Base-by-base conservation (phyloP, 1,140 invertebrate genomes). In the Leptinotarsa lineolata region DNA sequence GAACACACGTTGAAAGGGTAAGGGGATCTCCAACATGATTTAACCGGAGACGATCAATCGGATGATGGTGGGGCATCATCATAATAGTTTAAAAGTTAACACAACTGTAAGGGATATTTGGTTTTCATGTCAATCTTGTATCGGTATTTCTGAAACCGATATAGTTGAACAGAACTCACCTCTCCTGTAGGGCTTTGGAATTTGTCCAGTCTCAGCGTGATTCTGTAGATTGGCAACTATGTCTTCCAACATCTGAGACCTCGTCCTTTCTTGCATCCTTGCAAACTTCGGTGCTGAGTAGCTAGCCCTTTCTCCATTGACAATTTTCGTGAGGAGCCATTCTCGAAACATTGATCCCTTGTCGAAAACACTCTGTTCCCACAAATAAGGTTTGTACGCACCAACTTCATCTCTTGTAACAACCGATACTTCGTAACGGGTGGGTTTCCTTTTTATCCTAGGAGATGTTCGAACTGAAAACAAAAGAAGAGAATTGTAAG, bases 201-300 rank as follows among this genome's bases (percentile, higher is more conserved):
- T 97, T 86, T 97, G 95, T 61, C 95, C 95, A 39, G 95, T 97
- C 85, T 97, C 95, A 0, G 94, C 94, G 81, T 97, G 95, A 85
- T 97, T 97, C 73, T 95, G 93, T 73, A 97, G 85, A 86, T 97
- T 97, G 58, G 94, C 95, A 12, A 97, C 95, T 71, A 97, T 94
- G 81, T 97, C 95, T 84, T 97, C 95, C 20, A 97, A 86, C 95
- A 97, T 96, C 85, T 97, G 95, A 59, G 91, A 92, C 22, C 95
- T 87, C 0, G 95, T 97, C 68, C 95, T 86, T 81, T 97, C 95
- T 83, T 97, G 93, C 92, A 99, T 96, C 73, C 96, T 90, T 0
- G 96, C 95, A 84, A 99, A 99, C 85, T 98, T 97, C 0, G 96
- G 95, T 4, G 97, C 96, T 13, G 96, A 98, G 81, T 98, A 98